Evolutionary conservation across 2,888 invertebrate species (phyloP), one percentile per base, ranked within the genome.

Genomic region (Alloplasta piceator): DNA sequence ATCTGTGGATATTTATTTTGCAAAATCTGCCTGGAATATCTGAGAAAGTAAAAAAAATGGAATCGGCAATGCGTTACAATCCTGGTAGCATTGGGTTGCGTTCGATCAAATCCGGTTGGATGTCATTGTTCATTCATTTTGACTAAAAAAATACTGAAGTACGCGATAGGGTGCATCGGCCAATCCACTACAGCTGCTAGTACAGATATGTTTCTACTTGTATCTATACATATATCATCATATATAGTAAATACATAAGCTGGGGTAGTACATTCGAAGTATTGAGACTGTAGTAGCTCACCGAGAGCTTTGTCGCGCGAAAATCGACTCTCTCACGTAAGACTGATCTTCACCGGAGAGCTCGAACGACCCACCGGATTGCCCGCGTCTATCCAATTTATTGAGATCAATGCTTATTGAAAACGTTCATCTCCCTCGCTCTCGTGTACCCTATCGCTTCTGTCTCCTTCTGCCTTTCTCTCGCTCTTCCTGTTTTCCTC

Each of bases 351-450:
- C 55, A 55, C 39, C 67, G 26, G 48, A 81, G 73, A 63, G 52
- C 52, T 73, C 63, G 72, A 81, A 76, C 74, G 80, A 79, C 82
- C 77, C 52, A 81, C 66, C 74, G 82, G 82, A 84, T 87, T 85
- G 85, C 78, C 68, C 43, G 77, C 82, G 82, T 84, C 86, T 84
- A 87, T 86, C 84, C 85, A 84, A 85, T 87, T 87, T 85, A 87
- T 87, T 86, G 86, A 86, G 87, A 87, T 87, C 85, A 87, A 87
- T 85, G 85, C 85, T 86, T 86, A 87, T 87, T 87, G 87, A 86
- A 86, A 86, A 86, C 77, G 84, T 78, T 83, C 74, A 78, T 80
- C 78, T 81, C 75, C 61, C 76, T 77, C 58, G 63, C 72, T 67
- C 66, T 58, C 56, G 7, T 43, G 36, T 48, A 12, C 48, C 38